These are phyloP conservation scores for Panopea generosa DNA, from an alignment of 2,888 invertebrate species.

Conservation along the genomic window DNA sequence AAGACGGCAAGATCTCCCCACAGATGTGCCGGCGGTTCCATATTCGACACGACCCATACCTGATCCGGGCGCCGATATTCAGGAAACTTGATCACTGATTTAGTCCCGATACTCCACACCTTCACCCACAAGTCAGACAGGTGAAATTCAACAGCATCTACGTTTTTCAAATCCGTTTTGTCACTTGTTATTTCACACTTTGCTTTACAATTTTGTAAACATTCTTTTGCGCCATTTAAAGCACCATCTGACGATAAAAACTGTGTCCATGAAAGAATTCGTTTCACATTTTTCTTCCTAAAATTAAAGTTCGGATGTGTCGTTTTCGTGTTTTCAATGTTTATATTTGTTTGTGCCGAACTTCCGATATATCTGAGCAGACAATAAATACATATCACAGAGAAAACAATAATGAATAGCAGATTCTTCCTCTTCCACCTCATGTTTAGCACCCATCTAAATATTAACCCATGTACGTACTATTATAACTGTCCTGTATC, in stretches of 20 bases:
- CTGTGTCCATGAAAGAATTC: conserved; percentile 47
- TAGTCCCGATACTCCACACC: conserved; percentile 48
- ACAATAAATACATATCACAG: too few relatives aligned
- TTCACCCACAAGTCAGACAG: conserved; percentile 64
- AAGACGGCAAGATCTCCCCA: conserved; percentile 61
- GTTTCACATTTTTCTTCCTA: conserved; percentile 38
- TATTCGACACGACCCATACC: conserved; percentile 72
- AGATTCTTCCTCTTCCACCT: too few relatives aligned
- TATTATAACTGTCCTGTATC: too few relatives aligned
- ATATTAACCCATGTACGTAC: too few relatives aligned
- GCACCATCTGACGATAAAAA: conserved; percentile 9
- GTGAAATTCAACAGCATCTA: conserved; percentile 73
- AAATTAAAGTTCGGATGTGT: too few relatives aligned
- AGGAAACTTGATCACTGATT: conserved; percentile 57
- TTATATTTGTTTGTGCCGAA: too few relatives aligned
- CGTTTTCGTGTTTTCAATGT: too few relatives aligned
- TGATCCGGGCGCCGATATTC: conserved; percentile 61
- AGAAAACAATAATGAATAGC: too few relatives aligned
- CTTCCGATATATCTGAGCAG: too few relatives aligned
- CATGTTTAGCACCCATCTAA: too few relatives aligned
- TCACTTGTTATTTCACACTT: conserved; percentile 60
- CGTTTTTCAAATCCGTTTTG: conserved; percentile 55
- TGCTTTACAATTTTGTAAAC: conserved; percentile 27
- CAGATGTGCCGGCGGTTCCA: conserved; percentile 72
- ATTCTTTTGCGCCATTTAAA: conserved; percentile 3